phyloP scores from a whole-genome alignment of 1,140 invertebrate genomes.

The Camponotus vicinus region DNA sequence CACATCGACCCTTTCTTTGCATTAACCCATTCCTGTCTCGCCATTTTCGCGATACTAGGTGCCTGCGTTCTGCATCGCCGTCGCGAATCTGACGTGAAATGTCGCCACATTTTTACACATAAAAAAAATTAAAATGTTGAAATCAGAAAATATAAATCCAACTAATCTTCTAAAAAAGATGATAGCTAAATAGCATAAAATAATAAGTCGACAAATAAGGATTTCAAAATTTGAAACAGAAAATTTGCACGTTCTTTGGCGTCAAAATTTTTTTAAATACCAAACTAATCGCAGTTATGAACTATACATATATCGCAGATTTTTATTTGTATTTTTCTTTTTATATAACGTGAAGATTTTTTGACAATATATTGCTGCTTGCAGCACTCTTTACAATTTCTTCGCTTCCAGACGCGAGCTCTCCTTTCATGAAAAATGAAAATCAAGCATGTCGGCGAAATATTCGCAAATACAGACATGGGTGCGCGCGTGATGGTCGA shows the following conservation, averaged over 20 bases:
- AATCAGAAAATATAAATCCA: not conserved
- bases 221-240: not conserved
- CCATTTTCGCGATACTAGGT: not conserved
- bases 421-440: slow-evolving; percentile 52
- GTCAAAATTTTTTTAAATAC: not conserved
- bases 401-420: not conserved
- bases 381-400: not conserved
- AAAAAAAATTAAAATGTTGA: not conserved
- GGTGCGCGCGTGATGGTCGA: slow-evolving; percentile 29
- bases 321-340: not conserved
- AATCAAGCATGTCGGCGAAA: slow-evolving; percentile 46
- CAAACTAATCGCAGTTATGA: not conserved
- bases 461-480: slow-evolving; percentile 40
- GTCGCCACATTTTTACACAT: slow-evolving; percentile 3
- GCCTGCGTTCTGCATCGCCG: not conserved
- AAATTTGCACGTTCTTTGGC: not conserved
- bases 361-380: slow-evolving; percentile 27
- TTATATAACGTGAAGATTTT: not conserved
- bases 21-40: slow-evolving; percentile 59
- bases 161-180: not conserved
- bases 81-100: slow-evolving; percentile 46
- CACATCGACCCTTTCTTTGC: slow-evolving; percentile 78
- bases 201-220: not conserved
- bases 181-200: not conserved
- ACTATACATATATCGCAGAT: not conserved